Percentiles rank a stretch among this genome's conserved stretches.
phyloP scores from a whole-genome alignment of 30 jellyfish, hydroid and myxozoan genomes.

The Clytia hemisphaerica region DNA sequence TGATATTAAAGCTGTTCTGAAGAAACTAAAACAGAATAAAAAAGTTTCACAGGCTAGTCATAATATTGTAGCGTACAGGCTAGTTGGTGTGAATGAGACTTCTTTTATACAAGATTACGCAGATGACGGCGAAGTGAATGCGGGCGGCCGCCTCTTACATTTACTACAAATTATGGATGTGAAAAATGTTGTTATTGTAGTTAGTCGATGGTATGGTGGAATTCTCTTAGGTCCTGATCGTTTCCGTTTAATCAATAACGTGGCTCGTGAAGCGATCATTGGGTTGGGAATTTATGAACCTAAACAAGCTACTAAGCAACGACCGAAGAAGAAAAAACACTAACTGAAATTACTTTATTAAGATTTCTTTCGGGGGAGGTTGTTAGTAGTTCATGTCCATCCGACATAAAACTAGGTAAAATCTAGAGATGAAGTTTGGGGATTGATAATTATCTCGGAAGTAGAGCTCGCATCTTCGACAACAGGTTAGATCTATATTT shows the following conservation, averaged over 20 bases:
- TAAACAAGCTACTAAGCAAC: no score
- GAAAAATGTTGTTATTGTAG: slow-evolving; percentile 65
- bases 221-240: slow-evolving; percentile 88
- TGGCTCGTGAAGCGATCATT: slow-evolving; percentile 72
- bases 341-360: no score
- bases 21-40: slow-evolving; percentile 47
- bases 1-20: slow-evolving; percentile 38
- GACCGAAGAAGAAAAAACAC: no score
- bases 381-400: no score
- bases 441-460: no score
- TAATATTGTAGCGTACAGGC: slow-evolving; percentile 77
- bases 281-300: slow-evolving; percentile 25
- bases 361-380: no score
- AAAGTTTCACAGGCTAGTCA: slow-evolving; percentile 83
- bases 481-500: no score
- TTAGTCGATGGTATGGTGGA: slow-evolving; percentile 95
- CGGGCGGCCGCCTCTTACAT: slow-evolving; percentile 77
- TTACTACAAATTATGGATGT: slow-evolving; percentile 66
- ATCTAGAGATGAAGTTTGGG: no score
- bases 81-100: slow-evolving; percentile 19
- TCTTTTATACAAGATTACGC: slow-evolving; percentile 60
- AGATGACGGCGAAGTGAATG: slow-evolving; percentile 92
- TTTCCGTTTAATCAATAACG: slow-evolving; percentile 67
- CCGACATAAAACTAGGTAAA: no score
- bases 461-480: no score